Evolutionary conservation across 2,797 vertebrate species (phyloP).

Genomic region (Rhynchonycteris naso): DNA sequence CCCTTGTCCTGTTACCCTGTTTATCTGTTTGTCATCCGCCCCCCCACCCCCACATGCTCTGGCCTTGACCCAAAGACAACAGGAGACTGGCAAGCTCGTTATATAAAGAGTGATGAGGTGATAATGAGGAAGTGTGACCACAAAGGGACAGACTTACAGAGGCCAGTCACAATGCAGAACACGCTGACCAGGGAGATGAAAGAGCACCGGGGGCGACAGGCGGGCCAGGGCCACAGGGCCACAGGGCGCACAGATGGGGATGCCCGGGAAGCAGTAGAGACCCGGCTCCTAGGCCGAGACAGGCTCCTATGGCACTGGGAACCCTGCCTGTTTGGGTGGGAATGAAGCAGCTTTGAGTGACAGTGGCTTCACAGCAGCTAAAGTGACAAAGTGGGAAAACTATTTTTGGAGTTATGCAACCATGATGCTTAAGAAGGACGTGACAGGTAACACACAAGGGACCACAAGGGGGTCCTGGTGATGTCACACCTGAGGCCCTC

Average conservation of each 20-base stretch:
- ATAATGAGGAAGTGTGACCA: fast-evolving
- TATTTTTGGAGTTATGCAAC: background rate
- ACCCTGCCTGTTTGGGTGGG: background rate
- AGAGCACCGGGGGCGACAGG: background rate
- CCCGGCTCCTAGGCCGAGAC: background rate
- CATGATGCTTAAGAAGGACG: background rate
- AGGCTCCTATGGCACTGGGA: fast-evolving
- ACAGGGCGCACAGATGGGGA: fast-evolving
- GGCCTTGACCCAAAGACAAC: background rate
- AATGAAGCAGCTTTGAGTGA: background rate
- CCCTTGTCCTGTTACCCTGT: no score
- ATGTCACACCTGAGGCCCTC: background rate
- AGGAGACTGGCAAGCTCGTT: background rate
- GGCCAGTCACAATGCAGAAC: fast-evolving
- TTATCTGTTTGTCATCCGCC: background rate
- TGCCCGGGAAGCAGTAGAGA: fast-evolving
- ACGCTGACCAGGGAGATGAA: no score
- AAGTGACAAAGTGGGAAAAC: background rate
- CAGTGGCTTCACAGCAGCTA: background rate
- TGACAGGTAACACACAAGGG: background rate
- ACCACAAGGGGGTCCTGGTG: fast-evolving
- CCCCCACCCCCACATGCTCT: background rate
- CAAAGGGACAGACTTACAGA: background rate
- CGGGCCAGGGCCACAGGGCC: background rate
- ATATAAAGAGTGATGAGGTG: fast-evolving